Percentiles rank a stretch among this genome's conserved stretches.
Conservation (phyloP, 2,113 vertebrate genomes). For the Grammomys surdaster region DNA sequence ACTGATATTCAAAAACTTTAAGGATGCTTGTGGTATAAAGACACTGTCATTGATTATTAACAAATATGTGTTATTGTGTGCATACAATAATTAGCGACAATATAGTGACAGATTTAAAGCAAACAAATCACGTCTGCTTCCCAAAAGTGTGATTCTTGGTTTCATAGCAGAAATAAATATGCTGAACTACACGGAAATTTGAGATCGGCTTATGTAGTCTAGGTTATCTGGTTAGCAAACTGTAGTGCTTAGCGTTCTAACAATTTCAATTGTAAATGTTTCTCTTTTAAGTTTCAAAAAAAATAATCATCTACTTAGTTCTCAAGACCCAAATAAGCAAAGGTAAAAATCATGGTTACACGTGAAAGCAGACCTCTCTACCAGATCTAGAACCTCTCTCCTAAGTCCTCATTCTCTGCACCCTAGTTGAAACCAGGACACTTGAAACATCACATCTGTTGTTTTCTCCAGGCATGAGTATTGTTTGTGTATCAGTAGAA, state of each 20-base stretch:
- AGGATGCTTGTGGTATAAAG: slow-evolving; percentile 70
- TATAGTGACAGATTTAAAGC: background rate
- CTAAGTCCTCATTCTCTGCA: background rate
- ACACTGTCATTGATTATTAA: background rate
- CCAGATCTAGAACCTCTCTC: background rate
- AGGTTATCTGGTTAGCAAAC: background rate
- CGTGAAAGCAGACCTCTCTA: background rate
- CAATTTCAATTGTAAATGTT: background rate
- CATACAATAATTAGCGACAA: background rate
- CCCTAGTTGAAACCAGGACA: background rate
- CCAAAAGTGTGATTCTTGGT: background rate
- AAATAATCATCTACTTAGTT: background rate
- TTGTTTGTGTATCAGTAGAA: background rate
- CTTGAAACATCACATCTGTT: background rate
- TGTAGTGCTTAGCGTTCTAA: background rate
- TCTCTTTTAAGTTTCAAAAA: slow-evolving; percentile 10
- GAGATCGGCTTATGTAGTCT: background rate
- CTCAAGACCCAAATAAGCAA: background rate
- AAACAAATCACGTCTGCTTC: background rate
- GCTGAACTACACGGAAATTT: background rate
- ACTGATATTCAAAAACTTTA: slow-evolving; percentile 56
- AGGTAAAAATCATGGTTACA: background rate
- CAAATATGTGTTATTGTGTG: slow-evolving; percentile 46
- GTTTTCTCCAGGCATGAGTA: background rate
- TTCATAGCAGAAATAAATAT: background rate